Evolutionary conservation across 2,797 vertebrate species (phyloP), one percentile per base, ranked within the genome.

Genomic region (Pseudomugil tenellus): DNA sequence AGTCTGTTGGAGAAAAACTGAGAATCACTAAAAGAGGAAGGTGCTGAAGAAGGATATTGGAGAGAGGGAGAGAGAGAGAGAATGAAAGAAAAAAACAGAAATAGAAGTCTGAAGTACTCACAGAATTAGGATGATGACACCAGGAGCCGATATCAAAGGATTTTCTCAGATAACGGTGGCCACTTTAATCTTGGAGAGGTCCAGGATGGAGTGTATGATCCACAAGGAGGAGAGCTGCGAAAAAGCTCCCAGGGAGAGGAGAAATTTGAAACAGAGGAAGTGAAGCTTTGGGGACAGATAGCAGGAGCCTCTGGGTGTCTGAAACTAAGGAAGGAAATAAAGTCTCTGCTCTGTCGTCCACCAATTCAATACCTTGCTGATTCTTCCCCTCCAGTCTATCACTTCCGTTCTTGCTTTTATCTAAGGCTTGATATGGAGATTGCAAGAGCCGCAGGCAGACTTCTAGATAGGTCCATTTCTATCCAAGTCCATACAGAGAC

Each of bases 41-140:
- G 12, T 51, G 35, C 57, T 39, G 57, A 23, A 59, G 26, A 41
- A 26, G 8, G 29, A 37, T 3, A 19, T 8, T 51, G 31, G 12
- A 23, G n/a, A 51, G 43, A 8, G 19, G 39, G 2, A 37, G 31
- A 12, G 4, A 23, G 11, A 52, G 34, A 7, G n/a, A n/a, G n/a
- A n/a, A n/a, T n/a, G n/a, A n/a, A 23, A 52, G n/a, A 14, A 14
- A 29, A 34, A n/a, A 4, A 23, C 41, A 49, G 4, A 25, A 63
- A 26, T 12, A 17, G 35, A 17, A 19, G 28, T 48, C 10, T 21
- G 35, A 37, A 48, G 63, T 92, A 94, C 91, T 93, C 88, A 92
- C 91, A 86, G 90, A 91, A 92, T 90, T 85, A 91, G 87, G 88
- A 83, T 80, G 91, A 88, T 67, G 81, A 90, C 82, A 87, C 82